Evolutionary conservation across 2,888 invertebrate genomes (phyloP), one percentile per base, ranked within the genome.

Genomic region (Celastrina argiolus): DNA sequence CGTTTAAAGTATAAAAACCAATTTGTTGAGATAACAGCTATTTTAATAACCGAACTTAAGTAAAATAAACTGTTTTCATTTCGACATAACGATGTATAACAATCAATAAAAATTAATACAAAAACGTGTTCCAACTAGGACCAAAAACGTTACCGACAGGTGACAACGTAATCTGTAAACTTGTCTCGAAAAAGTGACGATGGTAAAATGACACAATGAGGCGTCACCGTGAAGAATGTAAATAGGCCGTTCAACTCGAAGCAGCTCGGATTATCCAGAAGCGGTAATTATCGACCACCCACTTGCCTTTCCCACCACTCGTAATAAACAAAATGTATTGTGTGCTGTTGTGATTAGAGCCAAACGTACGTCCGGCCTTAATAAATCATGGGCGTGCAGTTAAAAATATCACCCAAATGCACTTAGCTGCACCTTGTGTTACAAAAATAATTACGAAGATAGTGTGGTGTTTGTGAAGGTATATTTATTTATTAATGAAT

Each of bases 261-360:
- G 56, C 16, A n/a, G 58, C 39, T 45, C 56, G 51, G 67, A 67
- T 72, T 42, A 70, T 71, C 67, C 28, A 67, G 65, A 69, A 66
- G 66, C 68, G 56, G 68, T 68, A 67, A 42, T 66, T 72, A 66
- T 42, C 78, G 87, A 83, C 90, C 90, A 89, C 89, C 89, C 88
- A 88, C 85, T 87, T 78, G 69, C 73, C 74, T 84, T 84, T 86
- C 86, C 82, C 80, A 78, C 80, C 83, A 81, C 78, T 71, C 76
- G 84, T 85, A 86, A 88, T 87, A 90, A 90, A 90, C 89, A 88
- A 82, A 64, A 84, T 80, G 74, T 79, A 83, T 84, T 88, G 90
- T 91, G 75, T 88, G 76, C 79, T 82, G 81, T 87, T 84, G 88
- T 88, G 81, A 88, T 90, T 90, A 89, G 85, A 77, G 69, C 78